These are phyloP conservation scores for Periophthalmus modestus DNA, from an alignment of 2,113 vertebrate species.

Conservation along the genomic window DNA sequence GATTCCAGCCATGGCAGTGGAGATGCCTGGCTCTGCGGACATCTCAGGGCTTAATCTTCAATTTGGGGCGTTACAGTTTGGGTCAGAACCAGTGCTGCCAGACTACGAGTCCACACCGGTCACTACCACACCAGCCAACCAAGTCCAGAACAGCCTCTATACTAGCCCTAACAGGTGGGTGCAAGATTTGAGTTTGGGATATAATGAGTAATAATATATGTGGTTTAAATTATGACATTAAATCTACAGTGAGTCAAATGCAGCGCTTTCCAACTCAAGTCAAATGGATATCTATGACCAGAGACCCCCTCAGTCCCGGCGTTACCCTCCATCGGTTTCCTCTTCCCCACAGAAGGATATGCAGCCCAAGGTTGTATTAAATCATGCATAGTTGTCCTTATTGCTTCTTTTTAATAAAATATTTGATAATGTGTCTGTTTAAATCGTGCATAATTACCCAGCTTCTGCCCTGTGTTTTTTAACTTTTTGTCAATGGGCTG, in stretches of 20 bases:
- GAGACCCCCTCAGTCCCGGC: constrained; percentile 87
- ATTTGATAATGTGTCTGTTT: constrained; percentile 1
- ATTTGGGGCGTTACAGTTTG: constrained; percentile 95
- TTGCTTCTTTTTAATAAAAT: not conserved
- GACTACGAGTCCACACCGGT: constrained; percentile 88
- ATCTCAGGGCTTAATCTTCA: constrained; percentile 95
- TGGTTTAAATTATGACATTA: not conserved
- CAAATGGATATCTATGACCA: constrained; percentile 92
- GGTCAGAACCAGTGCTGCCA: constrained; percentile 91
- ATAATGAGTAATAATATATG: not conserved
- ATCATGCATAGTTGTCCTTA: not conserved
- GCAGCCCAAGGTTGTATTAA: constrained; percentile 86
- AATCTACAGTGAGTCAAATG: constrained; percentile 83
- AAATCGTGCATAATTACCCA: constrained; percentile 16
- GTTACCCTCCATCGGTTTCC: constrained; percentile 88
- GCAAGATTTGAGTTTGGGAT: not conserved
- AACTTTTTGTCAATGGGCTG: constrained; percentile 41
- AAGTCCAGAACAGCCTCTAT: constrained; percentile 89
- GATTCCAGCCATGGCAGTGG: constrained; percentile 94
- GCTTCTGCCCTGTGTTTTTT: constrained; percentile 15
- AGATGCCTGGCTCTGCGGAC: constrained; percentile 95
- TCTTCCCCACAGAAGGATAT: constrained; percentile 95
- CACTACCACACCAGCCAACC: constrained; percentile 79
- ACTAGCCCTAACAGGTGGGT: constrained; percentile 88
- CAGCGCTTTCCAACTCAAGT: constrained; percentile 87